Conservation (phyloP, 2,797 vertebrate genomes). For the Gambelia wislizenii region DNA sequence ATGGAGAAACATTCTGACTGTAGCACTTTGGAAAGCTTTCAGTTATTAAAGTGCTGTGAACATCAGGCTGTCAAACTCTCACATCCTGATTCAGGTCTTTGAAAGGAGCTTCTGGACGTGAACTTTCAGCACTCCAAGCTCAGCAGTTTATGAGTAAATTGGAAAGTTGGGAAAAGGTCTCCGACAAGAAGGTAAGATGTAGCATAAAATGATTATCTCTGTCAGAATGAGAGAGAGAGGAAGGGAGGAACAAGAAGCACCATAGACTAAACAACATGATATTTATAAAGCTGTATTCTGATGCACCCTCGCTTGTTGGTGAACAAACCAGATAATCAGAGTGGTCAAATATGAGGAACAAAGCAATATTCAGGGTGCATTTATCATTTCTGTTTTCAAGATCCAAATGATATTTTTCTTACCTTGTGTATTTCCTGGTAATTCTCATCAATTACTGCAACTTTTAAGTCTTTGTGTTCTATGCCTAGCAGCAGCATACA, state of each 20-base stretch:
- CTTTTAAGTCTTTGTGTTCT: too few species aligned
- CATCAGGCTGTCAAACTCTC: constrained; percentile 7
- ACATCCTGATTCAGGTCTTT: constrained; percentile 35
- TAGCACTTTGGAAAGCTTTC: constrained; percentile 25
- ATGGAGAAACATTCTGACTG: background rate
- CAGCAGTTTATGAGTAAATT: constrained; percentile 3
- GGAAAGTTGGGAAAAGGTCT: background rate
- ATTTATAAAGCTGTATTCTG: background rate
- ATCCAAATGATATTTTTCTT: too few species aligned
- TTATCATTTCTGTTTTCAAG: too few species aligned
- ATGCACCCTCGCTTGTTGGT: background rate
- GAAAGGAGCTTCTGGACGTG: background rate
- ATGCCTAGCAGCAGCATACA: too few species aligned
- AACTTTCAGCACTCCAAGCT: background rate
- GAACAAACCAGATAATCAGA: too few species aligned
- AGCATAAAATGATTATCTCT: background rate
- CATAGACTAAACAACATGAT: background rate
- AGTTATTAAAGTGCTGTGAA: constrained; percentile 16
- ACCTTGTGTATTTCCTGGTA: too few species aligned
- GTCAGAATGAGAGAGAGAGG: background rate
- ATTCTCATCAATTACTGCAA: too few species aligned
- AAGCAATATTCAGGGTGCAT: too few species aligned
- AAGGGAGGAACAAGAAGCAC: background rate
- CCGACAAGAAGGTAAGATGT: background rate
- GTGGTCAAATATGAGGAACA: too few species aligned